Percentiles rank a stretch among this genome's conserved stretches.
These are phyloP conservation scores for Uloborus diversus DNA, from an alignment of 1,140 invertebrate species.

Conservation along the genomic window DNA sequence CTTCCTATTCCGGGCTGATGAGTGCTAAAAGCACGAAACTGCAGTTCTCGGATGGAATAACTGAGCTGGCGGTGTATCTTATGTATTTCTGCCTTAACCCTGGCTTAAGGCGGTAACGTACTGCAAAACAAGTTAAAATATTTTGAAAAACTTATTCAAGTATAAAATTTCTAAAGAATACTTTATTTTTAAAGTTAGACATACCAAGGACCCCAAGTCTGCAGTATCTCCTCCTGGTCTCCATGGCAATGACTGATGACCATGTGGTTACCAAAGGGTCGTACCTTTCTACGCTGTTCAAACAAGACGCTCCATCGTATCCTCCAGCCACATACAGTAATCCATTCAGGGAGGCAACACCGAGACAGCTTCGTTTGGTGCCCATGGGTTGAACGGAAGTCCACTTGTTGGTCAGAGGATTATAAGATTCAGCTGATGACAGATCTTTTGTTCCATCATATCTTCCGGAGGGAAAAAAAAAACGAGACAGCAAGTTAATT, in stretches of 20 bases:
- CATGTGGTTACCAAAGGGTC: slow-evolving; percentile 73
- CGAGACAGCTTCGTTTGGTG: slow-evolving; percentile 79
- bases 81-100: no score
- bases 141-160: no score
- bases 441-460: slow-evolving; percentile 82
- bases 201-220: slow-evolving; percentile 72
- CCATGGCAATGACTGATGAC: slow-evolving; percentile 75
- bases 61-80: no score
- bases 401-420: slow-evolving; percentile 75
- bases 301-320: slow-evolving; percentile 75
- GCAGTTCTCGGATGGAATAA: no score
- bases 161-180: no score
- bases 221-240: slow-evolving; percentile 73
- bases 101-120: no score
- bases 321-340: slow-evolving; percentile 86
- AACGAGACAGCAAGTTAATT: no score
- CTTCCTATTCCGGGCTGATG: no score
- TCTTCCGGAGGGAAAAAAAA: slow-evolving; percentile 65
- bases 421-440: slow-evolving; percentile 79
- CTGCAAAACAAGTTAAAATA: no score
- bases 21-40: no score
- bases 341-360: slow-evolving; percentile 79
- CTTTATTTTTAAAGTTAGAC: no score
- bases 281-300: slow-evolving; percentile 74
- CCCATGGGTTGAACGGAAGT: slow-evolving; percentile 74